Base-by-base conservation (phyloP, 1,140 invertebrate species). In the Microplitis mediator region DNA sequence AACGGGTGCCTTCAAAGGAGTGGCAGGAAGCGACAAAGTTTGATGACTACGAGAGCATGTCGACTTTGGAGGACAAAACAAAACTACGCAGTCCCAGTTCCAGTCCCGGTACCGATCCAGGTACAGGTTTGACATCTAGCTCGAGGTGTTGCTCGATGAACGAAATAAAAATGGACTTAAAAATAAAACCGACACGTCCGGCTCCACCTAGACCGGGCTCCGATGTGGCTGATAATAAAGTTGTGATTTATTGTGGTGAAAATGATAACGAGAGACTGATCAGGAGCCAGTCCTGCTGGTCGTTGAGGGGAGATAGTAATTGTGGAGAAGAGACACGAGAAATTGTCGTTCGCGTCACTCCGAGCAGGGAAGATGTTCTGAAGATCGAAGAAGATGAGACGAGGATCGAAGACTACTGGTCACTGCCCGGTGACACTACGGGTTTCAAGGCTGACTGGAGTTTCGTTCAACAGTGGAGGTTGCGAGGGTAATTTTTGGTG, bases 381-480 rank as follows among this genome's bases (percentile, higher is more conserved):
- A 84, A 62, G 67, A 85, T 77, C 84, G 62, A 90, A 67, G 81
- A 87, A 67, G 88, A 89, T 39, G 88, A 90, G 56, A 84, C 81
- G 68, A 86, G 86, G 32, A 71, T 82, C 51, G 85, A 85, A 61
- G 84, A 87, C 67, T 84, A 84, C 75, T 85, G 84, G 84, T 84
- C 83, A 6, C 79, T 85, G 76, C 84, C 85, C 11, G 84, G 83
- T 34, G 83, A 85, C 74, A 84, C 75, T 51, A 86, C 76, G 39
- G 84, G 82, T 23, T 86, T 86, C 75, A 85, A 82, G 70, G 84
- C 85, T 73, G 91, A 93, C 82, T 92, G 91, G 91, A 92, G 91
- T 78, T 92, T 92, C 81, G 91, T 92, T 51, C 91, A 92, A 84
- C 90, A 91, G 76, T 92, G 91, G 91, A 85, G 91, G 77, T 75